Evolutionary conservation across 2,797 vertebrate species (phyloP).

Genomic region (Triplophysa yarkandensis): DNA sequence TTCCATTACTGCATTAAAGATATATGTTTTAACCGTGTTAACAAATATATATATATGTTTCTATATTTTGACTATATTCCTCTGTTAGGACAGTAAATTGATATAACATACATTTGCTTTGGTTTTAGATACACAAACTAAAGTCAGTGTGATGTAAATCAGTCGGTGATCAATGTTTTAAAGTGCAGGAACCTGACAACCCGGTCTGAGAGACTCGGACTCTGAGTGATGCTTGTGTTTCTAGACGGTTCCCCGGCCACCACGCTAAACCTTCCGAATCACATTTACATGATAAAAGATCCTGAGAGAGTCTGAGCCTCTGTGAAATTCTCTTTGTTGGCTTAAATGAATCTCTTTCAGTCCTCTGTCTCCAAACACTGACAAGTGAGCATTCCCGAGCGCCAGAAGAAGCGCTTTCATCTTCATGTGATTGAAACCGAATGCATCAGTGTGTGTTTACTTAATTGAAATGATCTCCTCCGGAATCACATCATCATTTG

Average conservation of each 20-base stretch:
- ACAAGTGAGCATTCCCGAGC: slow-evolving; percentile 70
- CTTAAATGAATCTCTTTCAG: slow-evolving; percentile 67
- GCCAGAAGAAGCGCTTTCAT: slow-evolving; percentile 26
- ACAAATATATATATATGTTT: no score
- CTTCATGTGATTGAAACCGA: slow-evolving; percentile 18
- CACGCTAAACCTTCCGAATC: slow-evolving; percentile 58
- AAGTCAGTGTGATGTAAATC: no score
- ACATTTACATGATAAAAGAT: slow-evolving; percentile 74
- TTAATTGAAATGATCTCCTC: no score
- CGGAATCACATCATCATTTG: no score
- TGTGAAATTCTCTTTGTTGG: slow-evolving; percentile 76
- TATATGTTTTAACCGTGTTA: no score
- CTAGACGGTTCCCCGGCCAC: slow-evolving; percentile 63
- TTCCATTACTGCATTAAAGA: no score
- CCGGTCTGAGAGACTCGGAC: slow-evolving; percentile 16
- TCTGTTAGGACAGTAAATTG: no score
- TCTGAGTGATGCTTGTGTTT: slow-evolving; percentile 49
- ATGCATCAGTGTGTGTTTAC: no score
- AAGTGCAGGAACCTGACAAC: neutral
- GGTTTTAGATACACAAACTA: no score
- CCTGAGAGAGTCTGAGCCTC: slow-evolving; percentile 56
- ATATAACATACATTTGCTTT: no score
- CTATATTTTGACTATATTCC: no score
- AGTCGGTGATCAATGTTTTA: neutral
- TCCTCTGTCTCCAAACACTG: slow-evolving; percentile 48